phyloP scores from a whole-genome alignment of 2,797 vertebrate genomes.

The Danio albolineatus region DNA sequence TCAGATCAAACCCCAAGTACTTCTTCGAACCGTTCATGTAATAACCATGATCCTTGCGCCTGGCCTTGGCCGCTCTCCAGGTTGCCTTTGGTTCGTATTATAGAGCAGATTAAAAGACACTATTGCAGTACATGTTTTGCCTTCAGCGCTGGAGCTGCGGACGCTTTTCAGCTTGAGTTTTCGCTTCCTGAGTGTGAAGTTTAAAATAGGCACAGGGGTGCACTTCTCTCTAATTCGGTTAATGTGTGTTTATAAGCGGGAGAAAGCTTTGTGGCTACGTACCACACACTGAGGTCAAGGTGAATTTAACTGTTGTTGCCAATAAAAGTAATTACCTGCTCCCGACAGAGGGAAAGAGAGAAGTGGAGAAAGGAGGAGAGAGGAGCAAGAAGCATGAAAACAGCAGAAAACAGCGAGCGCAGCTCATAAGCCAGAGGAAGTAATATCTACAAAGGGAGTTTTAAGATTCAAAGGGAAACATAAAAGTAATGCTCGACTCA shows the following conservation, averaged over 20 bases:
- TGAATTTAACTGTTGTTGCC: constrained; percentile 47
- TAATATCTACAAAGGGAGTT: constrained; percentile 42
- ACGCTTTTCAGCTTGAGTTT: constrained; percentile 41
- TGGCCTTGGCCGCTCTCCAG: constrained; percentile 6
- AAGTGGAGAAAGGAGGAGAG: constrained; percentile 1
- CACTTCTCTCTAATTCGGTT: constrained; percentile 46
- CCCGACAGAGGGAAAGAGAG: constrained; percentile 41
- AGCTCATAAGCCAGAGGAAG: constrained; percentile 22
- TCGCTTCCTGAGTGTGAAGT: constrained; percentile 45
- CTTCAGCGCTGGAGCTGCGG: constrained; percentile 15
- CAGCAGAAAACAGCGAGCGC: constrained; percentile 20
- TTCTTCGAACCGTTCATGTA: constrained; percentile 13
- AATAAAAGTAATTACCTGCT: constrained; percentile 57
- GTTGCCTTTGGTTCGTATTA: constrained; percentile 12
- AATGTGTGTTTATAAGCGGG: constrained; percentile 53
- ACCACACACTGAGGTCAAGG: constrained; percentile 46
- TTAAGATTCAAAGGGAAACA: constrained; percentile 30
- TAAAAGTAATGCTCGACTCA: constrained; percentile 35
- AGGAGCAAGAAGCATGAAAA: constrained; percentile 28
- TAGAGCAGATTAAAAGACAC: constrained; percentile 21
- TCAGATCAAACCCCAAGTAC: constrained; percentile 7
- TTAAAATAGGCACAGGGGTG: constrained; percentile 48
- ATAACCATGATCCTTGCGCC: constrained; percentile 24
- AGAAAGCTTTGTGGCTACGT: constrained; percentile 33
- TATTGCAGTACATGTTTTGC: constrained; percentile 29